phyloP scores from a whole-genome alignment of 2,113 vertebrate species.

The Carassius gibelio region DNA sequence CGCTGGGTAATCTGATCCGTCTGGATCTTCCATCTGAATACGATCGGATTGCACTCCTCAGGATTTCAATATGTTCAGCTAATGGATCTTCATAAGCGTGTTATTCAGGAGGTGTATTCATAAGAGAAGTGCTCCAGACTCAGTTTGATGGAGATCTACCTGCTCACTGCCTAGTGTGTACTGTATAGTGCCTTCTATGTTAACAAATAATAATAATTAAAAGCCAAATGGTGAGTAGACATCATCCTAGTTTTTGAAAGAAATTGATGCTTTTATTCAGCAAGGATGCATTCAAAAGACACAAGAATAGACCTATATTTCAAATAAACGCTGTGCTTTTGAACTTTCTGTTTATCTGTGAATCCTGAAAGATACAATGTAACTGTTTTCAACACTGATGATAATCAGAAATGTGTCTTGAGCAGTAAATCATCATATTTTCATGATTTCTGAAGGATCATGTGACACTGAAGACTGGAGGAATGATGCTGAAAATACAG shows the following conservation, averaged over 20 bases:
- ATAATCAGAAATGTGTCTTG: not conserved
- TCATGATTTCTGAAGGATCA: not conserved
- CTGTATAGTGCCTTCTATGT: not conserved
- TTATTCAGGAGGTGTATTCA: slow-evolving; percentile 2
- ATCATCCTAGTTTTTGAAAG: not conserved
- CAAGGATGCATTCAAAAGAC: not conserved
- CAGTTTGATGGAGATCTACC: not conserved
- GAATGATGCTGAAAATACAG: not conserved
- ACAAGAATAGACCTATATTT: not conserved
- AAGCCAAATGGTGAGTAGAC: too few relatives aligned
- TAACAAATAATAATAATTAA: not conserved
- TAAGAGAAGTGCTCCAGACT: not conserved
- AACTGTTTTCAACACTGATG: not conserved
- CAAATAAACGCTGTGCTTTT: not conserved
- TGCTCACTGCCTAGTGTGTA: not conserved
- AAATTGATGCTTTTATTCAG: not conserved
- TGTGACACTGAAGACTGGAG: slow-evolving; percentile 1
- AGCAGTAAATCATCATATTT: not conserved
- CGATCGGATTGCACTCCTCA: slow-evolving; percentile 1
- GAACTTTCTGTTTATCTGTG: not conserved
- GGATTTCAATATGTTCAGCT: slow-evolving; percentile 2
- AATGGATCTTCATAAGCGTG: slow-evolving; percentile 24
- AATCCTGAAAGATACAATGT: not conserved
- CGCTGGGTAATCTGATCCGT: slow-evolving; percentile 33
- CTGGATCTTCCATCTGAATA: slow-evolving; percentile 31